Evolutionary conservation across 1,140 invertebrate species (phyloP).

Genomic region (Brachionus plicatilis): DNA sequence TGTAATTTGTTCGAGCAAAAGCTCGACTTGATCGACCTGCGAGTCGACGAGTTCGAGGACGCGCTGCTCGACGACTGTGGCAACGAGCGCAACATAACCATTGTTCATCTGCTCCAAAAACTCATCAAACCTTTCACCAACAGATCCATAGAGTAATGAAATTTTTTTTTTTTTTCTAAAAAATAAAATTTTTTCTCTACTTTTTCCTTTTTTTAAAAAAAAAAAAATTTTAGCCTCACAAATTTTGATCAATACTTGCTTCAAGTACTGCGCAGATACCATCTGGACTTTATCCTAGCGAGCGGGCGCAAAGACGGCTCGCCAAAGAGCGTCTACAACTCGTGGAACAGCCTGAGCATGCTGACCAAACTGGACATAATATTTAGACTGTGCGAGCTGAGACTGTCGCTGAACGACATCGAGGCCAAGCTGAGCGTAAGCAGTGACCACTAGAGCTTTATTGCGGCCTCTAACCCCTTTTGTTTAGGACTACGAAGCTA

Average conservation of each 20-base stretch:
- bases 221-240: neutral
- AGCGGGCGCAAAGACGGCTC: neutral
- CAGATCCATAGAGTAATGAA: slow-evolving; percentile 23
- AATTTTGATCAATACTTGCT: slow-evolving; percentile 38
- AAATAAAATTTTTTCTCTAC: neutral
- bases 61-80: slow-evolving; percentile 29
- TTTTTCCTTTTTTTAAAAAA: neutral
- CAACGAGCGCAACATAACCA: slow-evolving; percentile 19
- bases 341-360: slow-evolving; percentile 23
- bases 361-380: slow-evolving; percentile 33
- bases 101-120: slow-evolving; percentile 37
- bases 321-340: neutral
- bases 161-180: neutral
- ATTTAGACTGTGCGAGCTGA: slow-evolving; percentile 17
- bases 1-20: slow-evolving; percentile 39
- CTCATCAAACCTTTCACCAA: slow-evolving; percentile 26
- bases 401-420: neutral
- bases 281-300: neutral
- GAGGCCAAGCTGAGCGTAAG: slow-evolving; percentile 15
- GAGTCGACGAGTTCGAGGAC: slow-evolving; percentile 35
- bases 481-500: slow-evolving; percentile 20
- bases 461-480: neutral
- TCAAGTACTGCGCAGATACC: neutral
- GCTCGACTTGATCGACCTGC: slow-evolving; percentile 16
- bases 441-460: neutral